Percentiles rank a stretch among this genome's conserved stretches.
phyloP scores from a whole-genome alignment of 37 sponge, comb jelly and placozoan species.

The Dysidea cf. avara region DNA sequence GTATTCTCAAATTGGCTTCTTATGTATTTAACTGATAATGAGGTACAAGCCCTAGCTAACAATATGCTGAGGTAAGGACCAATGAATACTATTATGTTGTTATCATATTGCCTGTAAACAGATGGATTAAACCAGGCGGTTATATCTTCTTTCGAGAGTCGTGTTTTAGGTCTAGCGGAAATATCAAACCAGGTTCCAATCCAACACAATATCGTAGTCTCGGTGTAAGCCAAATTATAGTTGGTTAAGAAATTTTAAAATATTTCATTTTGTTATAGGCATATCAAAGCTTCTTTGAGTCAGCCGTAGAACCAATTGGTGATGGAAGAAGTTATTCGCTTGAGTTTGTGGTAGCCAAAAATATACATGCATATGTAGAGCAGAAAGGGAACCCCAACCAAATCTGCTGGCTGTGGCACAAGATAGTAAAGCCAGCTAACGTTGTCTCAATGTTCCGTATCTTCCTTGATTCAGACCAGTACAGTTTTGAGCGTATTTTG shows the following conservation, averaged over 20 bases:
- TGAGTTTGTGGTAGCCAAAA: conserved; percentile 24
- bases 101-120: not conserved
- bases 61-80: conserved; percentile 30
- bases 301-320: not conserved
- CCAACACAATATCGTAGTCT: conserved; percentile 39
- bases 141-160: conserved; percentile 62
- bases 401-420: conserved; percentile 55
- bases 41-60: conserved; percentile 13
- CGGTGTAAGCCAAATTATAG: not conserved
- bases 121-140: conserved; percentile 34
- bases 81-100: not conserved
- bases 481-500: conserved; percentile 13
- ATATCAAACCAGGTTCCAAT: conserved; percentile 3
- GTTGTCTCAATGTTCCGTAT: not conserved
- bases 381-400: conserved; percentile 36
- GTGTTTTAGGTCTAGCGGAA: conserved; percentile 46
- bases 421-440: conserved; percentile 18
- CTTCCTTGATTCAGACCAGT: conserved; percentile 22
- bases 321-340: conserved; percentile 20
- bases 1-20: conserved; percentile 70
- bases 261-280: not conserved
- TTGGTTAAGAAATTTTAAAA: not conserved
- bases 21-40: conserved; percentile 63
- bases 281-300: conserved; percentile 7
- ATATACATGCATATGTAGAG: conserved; percentile 38